These are phyloP conservation scores for Salticus scenicus DNA, from an alignment of 2,888 invertebrate species.

Conservation along the genomic window DNA sequence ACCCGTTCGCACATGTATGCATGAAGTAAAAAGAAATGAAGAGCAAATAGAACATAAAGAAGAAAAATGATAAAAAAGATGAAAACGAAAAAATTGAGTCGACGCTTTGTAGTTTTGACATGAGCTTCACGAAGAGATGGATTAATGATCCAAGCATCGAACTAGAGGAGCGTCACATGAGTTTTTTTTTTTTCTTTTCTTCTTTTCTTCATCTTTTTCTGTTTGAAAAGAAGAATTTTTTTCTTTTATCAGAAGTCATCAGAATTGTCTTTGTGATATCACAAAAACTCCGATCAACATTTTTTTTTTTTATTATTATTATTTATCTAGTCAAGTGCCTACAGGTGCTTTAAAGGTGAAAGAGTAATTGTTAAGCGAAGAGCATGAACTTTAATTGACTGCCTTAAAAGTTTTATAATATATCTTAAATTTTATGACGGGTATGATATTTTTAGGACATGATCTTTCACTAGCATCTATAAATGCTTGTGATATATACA, in stretches of 20 bases:
- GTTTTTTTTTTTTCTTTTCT: conserved; percentile 14
- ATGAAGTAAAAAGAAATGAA: conserved; percentile 18
- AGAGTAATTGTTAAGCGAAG: too few species aligned
- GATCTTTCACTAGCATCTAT: too few species aligned
- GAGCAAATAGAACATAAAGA: conserved; percentile 39
- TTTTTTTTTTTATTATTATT: too few species aligned
- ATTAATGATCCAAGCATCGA: conserved; percentile 61
- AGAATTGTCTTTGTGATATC: not conserved
- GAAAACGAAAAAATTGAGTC: conserved; percentile 21
- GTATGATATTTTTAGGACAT: too few species aligned
- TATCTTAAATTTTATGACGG: too few species aligned
- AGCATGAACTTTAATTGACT: too few species aligned
- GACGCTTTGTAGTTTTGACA: conserved; percentile 67
- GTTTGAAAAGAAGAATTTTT: not conserved
- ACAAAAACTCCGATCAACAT: not conserved
- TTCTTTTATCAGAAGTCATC: not conserved
- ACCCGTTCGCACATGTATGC: not conserved
- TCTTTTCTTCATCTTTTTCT: not conserved
- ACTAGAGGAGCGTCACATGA: conserved; percentile 54
- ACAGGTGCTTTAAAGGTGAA: too few species aligned
- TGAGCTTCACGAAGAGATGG: conserved; percentile 62
- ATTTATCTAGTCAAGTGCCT: too few species aligned
- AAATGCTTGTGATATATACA: too few species aligned
- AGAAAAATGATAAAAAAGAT: conserved; percentile 37
- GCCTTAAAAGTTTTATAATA: too few species aligned